These are phyloP conservation scores for Setipinna tenuifilis DNA, from an alignment of 2,797 vertebrate genomes.

Conservation along the genomic window DNA sequence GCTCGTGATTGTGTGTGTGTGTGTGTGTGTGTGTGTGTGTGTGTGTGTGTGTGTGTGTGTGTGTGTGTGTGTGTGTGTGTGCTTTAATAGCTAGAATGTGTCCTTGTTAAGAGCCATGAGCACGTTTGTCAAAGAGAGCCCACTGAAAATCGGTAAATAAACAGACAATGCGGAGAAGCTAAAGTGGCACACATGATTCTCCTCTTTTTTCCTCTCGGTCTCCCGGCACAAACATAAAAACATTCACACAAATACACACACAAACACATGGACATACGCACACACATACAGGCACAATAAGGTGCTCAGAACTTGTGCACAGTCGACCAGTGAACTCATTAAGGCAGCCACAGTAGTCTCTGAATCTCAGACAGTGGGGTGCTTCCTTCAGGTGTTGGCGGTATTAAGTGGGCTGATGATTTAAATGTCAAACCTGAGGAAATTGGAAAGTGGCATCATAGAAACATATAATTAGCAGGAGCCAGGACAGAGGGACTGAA, in stretches of 20 bases:
- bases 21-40: constrained; percentile 14
- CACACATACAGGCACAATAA: neutral
- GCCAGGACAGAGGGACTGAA: constrained; percentile 32
- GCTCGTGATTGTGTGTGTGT: neutral
- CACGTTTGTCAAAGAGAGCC: neutral
- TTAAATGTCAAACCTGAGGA: constrained; percentile 61
- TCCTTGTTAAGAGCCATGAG: neutral
- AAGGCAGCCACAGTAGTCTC: constrained; percentile 53
- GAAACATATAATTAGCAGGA: constrained; percentile 56
- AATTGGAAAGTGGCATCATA: constrained; percentile 49
- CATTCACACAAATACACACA: neutral
- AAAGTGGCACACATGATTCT: neutral
- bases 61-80: constrained; percentile 6
- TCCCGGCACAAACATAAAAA: neutral
- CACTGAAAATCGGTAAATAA: constrained; percentile 4
- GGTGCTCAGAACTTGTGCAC: neutral
- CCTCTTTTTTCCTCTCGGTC: neutral
- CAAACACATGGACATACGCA: neutral
- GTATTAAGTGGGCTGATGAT: constrained; percentile 57
- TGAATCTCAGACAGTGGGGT: constrained; percentile 31
- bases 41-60: neutral
- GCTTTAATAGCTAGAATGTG: neutral
- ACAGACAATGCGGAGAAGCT: neutral
- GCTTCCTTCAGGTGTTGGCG: constrained; percentile 47
- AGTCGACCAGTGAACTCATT: constrained; percentile 46